These are phyloP conservation scores for Pedicia rivosa DNA, from an alignment of 2,888 invertebrate species.

Conservation along the genomic window DNA sequence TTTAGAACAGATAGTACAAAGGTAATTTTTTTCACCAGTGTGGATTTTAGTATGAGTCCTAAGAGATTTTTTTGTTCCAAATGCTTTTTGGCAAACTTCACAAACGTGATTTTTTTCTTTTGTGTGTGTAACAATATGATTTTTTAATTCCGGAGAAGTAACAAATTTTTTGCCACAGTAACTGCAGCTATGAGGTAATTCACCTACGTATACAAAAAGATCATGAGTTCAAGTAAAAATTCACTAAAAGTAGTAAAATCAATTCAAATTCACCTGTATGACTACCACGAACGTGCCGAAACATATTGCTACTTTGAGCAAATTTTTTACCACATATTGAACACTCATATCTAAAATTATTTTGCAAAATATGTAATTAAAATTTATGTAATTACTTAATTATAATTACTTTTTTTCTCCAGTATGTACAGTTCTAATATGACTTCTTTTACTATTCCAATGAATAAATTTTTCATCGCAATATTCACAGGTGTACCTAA, in stretches of 20 bases:
- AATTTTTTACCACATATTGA: conserved; percentile 7
- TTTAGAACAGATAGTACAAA: conserved; percentile 8
- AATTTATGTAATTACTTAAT: not conserved
- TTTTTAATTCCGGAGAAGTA: conserved; percentile 6
- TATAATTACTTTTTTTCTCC: conserved; percentile 6
- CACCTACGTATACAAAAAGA: too few species aligned
- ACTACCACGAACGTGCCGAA: conserved; percentile 6
- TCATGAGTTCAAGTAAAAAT: too few species aligned
- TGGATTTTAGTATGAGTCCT: conserved; percentile 8
- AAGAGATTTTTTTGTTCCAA: conserved; percentile 8
- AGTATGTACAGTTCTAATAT: conserved; percentile 8
- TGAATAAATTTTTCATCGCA: conserved; percentile 10
- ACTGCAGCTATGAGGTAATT: conserved; percentile 7
- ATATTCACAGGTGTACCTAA: conserved; percentile 7
- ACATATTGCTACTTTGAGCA: conserved; percentile 7
- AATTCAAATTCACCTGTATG: too few species aligned
- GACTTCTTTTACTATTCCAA: conserved; percentile 9
- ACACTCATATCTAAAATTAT: conserved; percentile 7
- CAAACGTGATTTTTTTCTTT: conserved; percentile 9
- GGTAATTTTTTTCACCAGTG: conserved; percentile 9
- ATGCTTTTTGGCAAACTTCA: conserved; percentile 7
- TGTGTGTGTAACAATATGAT: conserved; percentile 10
- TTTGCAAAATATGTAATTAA: not conserved
- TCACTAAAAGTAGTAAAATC: too few species aligned
- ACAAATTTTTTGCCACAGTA: conserved; percentile 9